Base-by-base conservation (phyloP, 1,140 invertebrate genomes). In the Bombus cullumanus region DNA sequence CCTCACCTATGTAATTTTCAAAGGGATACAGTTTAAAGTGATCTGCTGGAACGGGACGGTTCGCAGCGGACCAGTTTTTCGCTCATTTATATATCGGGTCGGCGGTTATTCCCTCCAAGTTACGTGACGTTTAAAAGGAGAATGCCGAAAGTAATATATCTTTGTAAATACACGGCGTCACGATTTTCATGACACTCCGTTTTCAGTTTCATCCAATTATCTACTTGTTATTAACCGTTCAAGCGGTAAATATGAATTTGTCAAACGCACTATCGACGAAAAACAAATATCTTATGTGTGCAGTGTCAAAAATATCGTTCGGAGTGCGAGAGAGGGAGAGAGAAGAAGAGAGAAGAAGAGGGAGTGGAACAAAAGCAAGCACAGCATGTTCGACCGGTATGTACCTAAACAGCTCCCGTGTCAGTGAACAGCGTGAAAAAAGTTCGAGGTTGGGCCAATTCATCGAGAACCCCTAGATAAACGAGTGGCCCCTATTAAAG, bases 401-500 rank as follows among this genome's bases (percentile, higher is more conserved):
- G 37, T 69, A 39, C 22, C 18, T 39, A n/a, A 73, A 73, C n/a
- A 43, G 28, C 75, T 82, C n/a, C 34, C 41, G 57, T 74, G 57
- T 74, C 57, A 43, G 68, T 47, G 75, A 83, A 83, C 62, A 83
- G 77, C 78, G 53, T 66, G 72, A 83, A 85, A 90, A 90, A 90
- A 90, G 74, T 83, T 71, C 69, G 78, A 85, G 81, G 71, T 73
- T 87, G 85, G 73, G 86, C 81, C 74, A 77, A 71, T 89, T 89
- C 57, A 68, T 89, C 74, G 82, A 90, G 86, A 83, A 90, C 71
- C 86, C 82, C 83, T 88, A 64, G 34, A 85, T 75, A 88, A 89
- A 89, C 81, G 73, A 89, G 86, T 87, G 85, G 81, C 78, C 90
- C 79, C 89, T 91, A 92, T 93, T 90, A 92, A 92, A 92, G 88